phyloP scores from a whole-genome alignment of 1,140 invertebrate genomes.

The Mamestra configurata region DNA sequence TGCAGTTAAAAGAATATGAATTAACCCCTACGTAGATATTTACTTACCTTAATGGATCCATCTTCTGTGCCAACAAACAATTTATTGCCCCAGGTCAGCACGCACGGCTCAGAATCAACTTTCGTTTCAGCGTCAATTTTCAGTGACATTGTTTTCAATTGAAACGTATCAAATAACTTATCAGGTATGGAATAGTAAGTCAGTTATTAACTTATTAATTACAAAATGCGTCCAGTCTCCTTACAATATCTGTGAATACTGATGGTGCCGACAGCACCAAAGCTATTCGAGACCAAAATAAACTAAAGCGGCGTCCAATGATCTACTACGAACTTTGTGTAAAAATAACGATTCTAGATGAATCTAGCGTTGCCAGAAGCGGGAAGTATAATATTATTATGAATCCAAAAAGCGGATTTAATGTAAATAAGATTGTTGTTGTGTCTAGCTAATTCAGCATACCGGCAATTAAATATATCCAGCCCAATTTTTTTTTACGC shows the following conservation, averaged over 20 bases:
- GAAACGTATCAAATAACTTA: not conserved
- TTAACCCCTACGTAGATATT: no score
- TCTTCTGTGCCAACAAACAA: conserved; percentile 78
- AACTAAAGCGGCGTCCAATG: conserved; percentile 40
- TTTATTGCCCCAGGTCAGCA: conserved; percentile 74
- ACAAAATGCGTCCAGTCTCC: conserved; percentile 30
- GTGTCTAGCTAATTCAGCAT: no score
- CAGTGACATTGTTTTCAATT: conserved; percentile 67
- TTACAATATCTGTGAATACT: conserved; percentile 24
- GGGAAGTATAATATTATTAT: not conserved
- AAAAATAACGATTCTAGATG: conserved; percentile 59
- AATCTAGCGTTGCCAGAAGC: conserved; percentile 45
- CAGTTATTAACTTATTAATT: not conserved
- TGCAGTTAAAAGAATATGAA: no score
- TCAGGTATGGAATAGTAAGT: not conserved
- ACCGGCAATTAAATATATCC: not conserved
- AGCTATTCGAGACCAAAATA: conserved; percentile 50
- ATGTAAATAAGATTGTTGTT: not conserved
- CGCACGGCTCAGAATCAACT: conserved; percentile 76
- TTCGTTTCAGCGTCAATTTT: conserved; percentile 74
- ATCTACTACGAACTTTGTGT: conserved; percentile 48
- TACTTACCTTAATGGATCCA: conserved; percentile 78
- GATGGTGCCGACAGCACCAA: conserved; percentile 8
- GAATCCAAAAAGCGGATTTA: not conserved
- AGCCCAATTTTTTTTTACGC: no score